Evolutionary conservation across 2,888 invertebrate genomes (phyloP), one percentile per base, ranked within the genome.

Genomic region (Cerastoderma edule): DNA sequence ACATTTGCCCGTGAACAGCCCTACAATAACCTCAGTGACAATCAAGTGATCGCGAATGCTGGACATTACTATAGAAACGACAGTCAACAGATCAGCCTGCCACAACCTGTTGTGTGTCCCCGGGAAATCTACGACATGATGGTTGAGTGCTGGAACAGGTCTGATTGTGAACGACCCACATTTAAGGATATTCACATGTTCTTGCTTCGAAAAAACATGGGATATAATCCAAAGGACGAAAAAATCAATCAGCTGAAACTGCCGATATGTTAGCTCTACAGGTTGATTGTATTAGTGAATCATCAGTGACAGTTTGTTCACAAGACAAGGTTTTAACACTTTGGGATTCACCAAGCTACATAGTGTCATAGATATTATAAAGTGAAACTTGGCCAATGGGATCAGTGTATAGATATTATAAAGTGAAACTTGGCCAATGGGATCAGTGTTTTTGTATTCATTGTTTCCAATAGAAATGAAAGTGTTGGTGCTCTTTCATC

Each of bases 111-210:
- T 54, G 95, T 95, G 77, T 97, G 97, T 93, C 96, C 97, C 50
- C 94, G 96, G 83, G 97, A 98, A 93, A 96, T 98, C 79, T 97
- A 96, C 94, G 97, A 97, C 92, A 95, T 97, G 86, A 97, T 98
- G 96, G 95, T 95, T 87, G 97, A 97, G 93, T 98, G 97, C 93
- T 98, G 97, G 97, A 96, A 96, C 87, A 94, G 96, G 69, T 95
- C 96, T 87, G 96, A 96, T 66, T 94, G 94, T 68, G 96, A 96
- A 89, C 94, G 98, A 48, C 97, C 97, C 0, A 95, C 96, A 78
- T 98, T 98, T 94, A 94, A 96, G 89, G 97, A 97, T 93, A 96
- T 98, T 72, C 96, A 97, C 92, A 95, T 96, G 89, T 97, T 96
- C 93, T 94, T 97, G 84, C 96, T 91, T 79, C 85, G 92, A 30